Percentiles rank a stretch among this genome's conserved stretches.
These are phyloP conservation scores for Flabesymbios commensalis DNA, from an alignment of 2,888 invertebrate species.

Conservation along the genomic window DNA sequence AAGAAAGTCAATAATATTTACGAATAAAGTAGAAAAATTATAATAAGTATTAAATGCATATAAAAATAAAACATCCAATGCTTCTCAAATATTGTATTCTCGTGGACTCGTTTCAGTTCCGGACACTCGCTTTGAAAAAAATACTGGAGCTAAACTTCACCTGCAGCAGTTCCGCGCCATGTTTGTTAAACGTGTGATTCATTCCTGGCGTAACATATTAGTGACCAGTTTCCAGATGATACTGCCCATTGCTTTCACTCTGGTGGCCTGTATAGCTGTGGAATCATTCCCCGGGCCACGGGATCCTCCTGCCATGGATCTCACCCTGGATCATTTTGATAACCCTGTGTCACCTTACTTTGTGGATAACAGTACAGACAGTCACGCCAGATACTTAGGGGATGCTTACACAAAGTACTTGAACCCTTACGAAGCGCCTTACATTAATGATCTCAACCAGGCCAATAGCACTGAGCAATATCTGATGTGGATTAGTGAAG, in stretches of 20 bases:
- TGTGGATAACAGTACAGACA: neutral
- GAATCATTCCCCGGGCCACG: constrained; percentile 57
- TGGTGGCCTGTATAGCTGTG: constrained; percentile 68
- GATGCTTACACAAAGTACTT: neutral
- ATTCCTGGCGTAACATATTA: constrained; percentile 55
- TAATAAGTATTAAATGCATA: too few relatives aligned
- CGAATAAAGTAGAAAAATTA: too few relatives aligned
- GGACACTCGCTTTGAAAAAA: constrained; percentile 27
- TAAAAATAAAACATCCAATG: too few relatives aligned
- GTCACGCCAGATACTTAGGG: neutral
- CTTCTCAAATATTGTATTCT: too few relatives aligned
- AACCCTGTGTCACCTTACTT: constrained; percentile 29
- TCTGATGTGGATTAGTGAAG: constrained; percentile 35
- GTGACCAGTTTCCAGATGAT: constrained; percentile 67
- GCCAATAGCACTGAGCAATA: constrained; percentile 24
- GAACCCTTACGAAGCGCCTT: neutral
- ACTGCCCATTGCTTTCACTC: constrained; percentile 71
- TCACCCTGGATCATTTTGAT: constrained; percentile 28
- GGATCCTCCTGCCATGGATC: constrained; percentile 40
- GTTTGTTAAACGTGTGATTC: constrained; percentile 40
- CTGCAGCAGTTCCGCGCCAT: constrained; percentile 38
- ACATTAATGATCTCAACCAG: neutral
- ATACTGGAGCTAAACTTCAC: constrained; percentile 44
- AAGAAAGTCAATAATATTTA: too few relatives aligned
- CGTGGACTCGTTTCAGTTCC: constrained; percentile 15